Conservation (phyloP, 2,888 invertebrate species). For the Meteorus cinctellus region DNA sequence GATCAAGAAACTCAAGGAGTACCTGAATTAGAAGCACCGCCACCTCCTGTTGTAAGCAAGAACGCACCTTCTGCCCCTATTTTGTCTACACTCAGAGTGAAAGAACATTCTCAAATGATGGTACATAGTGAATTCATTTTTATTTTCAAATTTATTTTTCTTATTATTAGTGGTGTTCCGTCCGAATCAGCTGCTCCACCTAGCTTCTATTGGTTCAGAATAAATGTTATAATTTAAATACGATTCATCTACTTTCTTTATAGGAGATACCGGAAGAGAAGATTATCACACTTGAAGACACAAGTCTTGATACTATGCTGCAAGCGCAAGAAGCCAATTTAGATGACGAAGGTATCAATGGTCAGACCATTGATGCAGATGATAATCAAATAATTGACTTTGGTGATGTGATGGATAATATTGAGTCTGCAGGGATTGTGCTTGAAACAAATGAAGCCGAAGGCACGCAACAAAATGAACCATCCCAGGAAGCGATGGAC, state of each 20-base stretch:
- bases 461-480: constrained; percentile 47
- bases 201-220: not conserved
- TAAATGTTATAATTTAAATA: not conserved
- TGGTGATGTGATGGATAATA: constrained; percentile 53
- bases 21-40: constrained; percentile 63
- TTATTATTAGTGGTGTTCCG: not conserved
- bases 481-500: constrained; percentile 49
- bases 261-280: constrained; percentile 46
- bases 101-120: constrained; percentile 55
- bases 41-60: constrained; percentile 64
- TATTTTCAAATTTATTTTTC: not conserved
- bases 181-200: not conserved
- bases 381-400: constrained; percentile 49
- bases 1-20: constrained; percentile 59
- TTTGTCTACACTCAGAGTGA: constrained; percentile 58
- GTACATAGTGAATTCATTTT: constrained; percentile 46
- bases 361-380: constrained; percentile 52
- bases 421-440: constrained; percentile 46
- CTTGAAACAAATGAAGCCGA: constrained; percentile 54
- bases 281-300: constrained; percentile 53
- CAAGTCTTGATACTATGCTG: constrained; percentile 56
- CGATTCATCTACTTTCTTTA: constrained; percentile 9
- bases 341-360: constrained; percentile 61
- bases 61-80: constrained; percentile 56
- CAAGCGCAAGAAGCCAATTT: constrained; percentile 52